A percentile compares a stretch with the other conserved stretches of the same genome.
Conservation (phyloP, 2,797 vertebrate genomes). For the Yasuhikotakia modesta region DNA sequence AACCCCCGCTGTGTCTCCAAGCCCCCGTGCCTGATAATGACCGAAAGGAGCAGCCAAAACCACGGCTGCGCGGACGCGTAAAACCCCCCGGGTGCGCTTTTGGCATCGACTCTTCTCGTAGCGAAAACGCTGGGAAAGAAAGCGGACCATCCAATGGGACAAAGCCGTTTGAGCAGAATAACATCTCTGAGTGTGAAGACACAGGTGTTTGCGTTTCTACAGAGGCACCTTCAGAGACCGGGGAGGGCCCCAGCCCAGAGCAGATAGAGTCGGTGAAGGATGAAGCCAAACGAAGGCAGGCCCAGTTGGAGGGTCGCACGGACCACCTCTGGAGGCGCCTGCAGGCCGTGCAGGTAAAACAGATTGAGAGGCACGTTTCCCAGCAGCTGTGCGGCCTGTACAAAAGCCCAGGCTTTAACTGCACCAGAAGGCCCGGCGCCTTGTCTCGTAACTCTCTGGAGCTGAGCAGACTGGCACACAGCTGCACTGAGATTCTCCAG, state of each 20-base stretch:
- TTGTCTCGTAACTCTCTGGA: constrained; percentile 49
- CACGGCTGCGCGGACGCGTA: background rate
- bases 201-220: background rate
- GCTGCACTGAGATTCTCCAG: constrained; percentile 64
- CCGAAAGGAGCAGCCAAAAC: background rate
- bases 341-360: constrained; percentile 68
- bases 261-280: constrained; percentile 44
- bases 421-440: constrained; percentile 24
- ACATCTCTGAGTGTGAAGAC: background rate
- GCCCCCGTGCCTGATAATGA: background rate
- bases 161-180: background rate
- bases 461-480: constrained; percentile 63
- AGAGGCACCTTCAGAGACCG: background rate
- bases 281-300: constrained; percentile 59
- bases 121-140: constrained; percentile 1
- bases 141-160: constrained; percentile 9
- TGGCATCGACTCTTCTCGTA: constrained; percentile 8
- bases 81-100: constrained; percentile 19
- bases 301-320: constrained; percentile 62
- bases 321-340: constrained; percentile 65
- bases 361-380: constrained; percentile 69
- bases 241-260: constrained; percentile 14
- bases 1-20: constrained; percentile 5
- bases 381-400: constrained; percentile 66
- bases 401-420: constrained; percentile 38